Conservation (phyloP, 64 coral and sea anemone genomes). For the Montipora efflorescens region DNA sequence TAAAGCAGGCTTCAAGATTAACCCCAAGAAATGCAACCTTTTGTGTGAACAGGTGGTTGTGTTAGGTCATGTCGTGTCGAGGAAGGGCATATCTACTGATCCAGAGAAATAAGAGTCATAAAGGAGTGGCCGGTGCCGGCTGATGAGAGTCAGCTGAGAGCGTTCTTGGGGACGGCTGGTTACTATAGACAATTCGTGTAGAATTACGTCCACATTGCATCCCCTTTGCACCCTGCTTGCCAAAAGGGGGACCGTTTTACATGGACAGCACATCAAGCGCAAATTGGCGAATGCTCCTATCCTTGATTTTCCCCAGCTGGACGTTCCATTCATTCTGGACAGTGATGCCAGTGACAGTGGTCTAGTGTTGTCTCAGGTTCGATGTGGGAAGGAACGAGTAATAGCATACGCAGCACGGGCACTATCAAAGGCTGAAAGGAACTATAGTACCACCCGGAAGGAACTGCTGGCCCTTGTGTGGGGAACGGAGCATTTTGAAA, state of each 20-base stretch:
- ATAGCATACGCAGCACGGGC: conserved; percentile 34
- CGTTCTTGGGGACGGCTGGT: no score
- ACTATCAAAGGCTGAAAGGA: conserved; percentile 51
- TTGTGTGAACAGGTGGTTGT: no score
- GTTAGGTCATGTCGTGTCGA: no score
- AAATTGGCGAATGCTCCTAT: conserved; percentile 6
- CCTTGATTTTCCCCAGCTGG: conserved; percentile 29
- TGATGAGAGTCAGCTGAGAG: neutral
- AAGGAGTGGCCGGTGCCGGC: no score
- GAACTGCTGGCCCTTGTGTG: conserved; percentile 53
- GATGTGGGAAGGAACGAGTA: conserved; percentile 40
- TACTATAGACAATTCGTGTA: no score
- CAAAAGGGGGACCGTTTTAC: conserved; percentile 3
- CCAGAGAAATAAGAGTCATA: neutral
- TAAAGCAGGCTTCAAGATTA: conserved; percentile 40
- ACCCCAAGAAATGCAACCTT: conserved; percentile 26
- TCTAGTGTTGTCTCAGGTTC: conserved; percentile 66
- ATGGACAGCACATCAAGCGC: conserved; percentile 32
- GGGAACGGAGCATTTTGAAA: conserved; percentile 48
- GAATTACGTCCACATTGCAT: no score
- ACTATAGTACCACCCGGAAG: conserved; percentile 46
- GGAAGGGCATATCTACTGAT: no score
- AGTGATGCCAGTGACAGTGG: conserved; percentile 73
- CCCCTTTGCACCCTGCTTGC: no score
- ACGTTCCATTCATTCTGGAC: neutral